These are phyloP conservation scores for Amiota minor DNA, from an alignment of 2,888 invertebrate species.

Conservation along the genomic window DNA sequence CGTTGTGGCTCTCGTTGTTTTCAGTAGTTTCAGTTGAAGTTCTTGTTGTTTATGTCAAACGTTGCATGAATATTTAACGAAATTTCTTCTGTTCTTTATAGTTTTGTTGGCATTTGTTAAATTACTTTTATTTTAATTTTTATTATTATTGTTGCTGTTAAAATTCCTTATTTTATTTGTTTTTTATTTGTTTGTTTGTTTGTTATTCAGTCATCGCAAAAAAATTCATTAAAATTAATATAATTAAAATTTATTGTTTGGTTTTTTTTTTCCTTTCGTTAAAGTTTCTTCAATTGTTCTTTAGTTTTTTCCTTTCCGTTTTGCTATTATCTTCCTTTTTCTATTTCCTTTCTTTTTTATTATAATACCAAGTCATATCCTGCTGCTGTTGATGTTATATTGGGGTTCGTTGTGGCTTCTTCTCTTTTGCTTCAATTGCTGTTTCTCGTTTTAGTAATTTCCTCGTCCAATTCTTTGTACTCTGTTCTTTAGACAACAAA, in stretches of 20 bases:
- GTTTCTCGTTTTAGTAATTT: background rate
- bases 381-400: no score
- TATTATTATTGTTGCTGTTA: background rate
- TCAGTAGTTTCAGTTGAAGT: slow-evolving; percentile 19
- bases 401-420: no score
- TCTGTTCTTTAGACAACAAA: background rate
- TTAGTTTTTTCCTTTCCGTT: background rate
- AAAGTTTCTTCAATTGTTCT: background rate
- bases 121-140: background rate
- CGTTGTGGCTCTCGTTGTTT: slow-evolving; percentile 32
- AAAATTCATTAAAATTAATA: background rate
- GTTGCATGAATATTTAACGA: slow-evolving; percentile 21
- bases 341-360: no score
- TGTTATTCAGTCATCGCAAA: background rate
- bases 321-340: no score
- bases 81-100: background rate
- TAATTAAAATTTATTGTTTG: background rate
- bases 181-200: slow-evolving; percentile 2
- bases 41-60: slow-evolving; percentile 25
- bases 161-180: slow-evolving; percentile 3
- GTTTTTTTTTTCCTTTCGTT: background rate
- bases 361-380: no score
- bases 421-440: no score
- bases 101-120: no score
- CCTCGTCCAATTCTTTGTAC: slow-evolving; percentile 2